Evolutionary conservation across 1,140 invertebrate genomes (phyloP).

Genomic region (Drosophila punjabiensis): DNA sequence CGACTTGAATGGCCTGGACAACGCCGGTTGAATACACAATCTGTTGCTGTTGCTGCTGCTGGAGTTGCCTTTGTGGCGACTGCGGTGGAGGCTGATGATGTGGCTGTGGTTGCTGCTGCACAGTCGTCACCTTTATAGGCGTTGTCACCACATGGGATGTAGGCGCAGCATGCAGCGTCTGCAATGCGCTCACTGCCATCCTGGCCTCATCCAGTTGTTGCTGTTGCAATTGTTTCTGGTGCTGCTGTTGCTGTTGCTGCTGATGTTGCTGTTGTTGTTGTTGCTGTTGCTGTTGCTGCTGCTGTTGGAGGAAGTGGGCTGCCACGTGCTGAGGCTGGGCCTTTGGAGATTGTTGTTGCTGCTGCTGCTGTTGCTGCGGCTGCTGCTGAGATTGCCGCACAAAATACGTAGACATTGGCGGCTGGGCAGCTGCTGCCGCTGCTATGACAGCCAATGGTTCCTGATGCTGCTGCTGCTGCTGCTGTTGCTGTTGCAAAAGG

Average conservation of each 20-base stretch:
- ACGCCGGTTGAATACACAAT: slow-evolving; percentile 18
- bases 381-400: slow-evolving; percentile 51
- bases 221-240: slow-evolving; percentile 33
- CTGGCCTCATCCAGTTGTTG: slow-evolving; percentile 57
- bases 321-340: slow-evolving; percentile 19
- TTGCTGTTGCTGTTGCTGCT: slow-evolving; percentile 27
- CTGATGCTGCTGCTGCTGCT: slow-evolving; percentile 45
- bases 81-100: slow-evolving; percentile 23
- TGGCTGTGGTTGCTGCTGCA: slow-evolving; percentile 17
- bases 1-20: slow-evolving; percentile 6
- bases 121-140: slow-evolving; percentile 47
- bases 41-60: slow-evolving; percentile 30
- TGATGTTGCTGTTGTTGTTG: slow-evolving; percentile 28
- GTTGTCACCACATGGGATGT: slow-evolving; percentile 45
- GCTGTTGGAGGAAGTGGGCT: slow-evolving; percentile 24
- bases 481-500: slow-evolving; percentile 42
- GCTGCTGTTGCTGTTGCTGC: slow-evolving; percentile 24
- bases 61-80: slow-evolving; percentile 11
- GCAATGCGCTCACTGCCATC: slow-evolving; percentile 70
- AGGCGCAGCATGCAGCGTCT: slow-evolving; percentile 66
- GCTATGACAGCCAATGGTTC: slow-evolving; percentile 69
- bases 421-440: slow-evolving; percentile 57
- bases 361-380: slow-evolving; percentile 19
- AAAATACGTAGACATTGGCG: slow-evolving; percentile 53
- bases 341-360: slow-evolving; percentile 31